A percentile compares a stretch with the other conserved stretches of the same genome.
phyloP scores from a whole-genome alignment of 2,888 invertebrate genomes.

The Xanthorhoe spadicearia region DNA sequence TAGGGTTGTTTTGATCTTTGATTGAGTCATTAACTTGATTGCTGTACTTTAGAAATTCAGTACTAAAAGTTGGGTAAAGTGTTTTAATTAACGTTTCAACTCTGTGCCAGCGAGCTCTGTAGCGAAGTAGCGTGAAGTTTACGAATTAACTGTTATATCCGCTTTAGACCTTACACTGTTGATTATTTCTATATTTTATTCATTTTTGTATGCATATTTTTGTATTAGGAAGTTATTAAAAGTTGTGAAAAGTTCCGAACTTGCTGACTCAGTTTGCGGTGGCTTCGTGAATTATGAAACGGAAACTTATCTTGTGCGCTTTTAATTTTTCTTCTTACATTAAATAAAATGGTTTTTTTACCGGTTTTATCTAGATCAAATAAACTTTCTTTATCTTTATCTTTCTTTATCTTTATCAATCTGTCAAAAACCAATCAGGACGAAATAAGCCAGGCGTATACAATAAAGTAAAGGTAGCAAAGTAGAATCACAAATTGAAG shows the following conservation, averaged over 20 bases:
- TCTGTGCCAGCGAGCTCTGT: slow-evolving; percentile 64
- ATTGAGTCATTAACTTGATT: slow-evolving; percentile 81
- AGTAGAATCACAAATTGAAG: slow-evolving; percentile 22
- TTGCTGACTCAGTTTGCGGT: background rate
- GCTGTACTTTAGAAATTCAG: slow-evolving; percentile 81
- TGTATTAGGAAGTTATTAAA: slow-evolving; percentile 45
- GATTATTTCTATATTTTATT: slow-evolving; percentile 61
- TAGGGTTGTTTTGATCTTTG: slow-evolving; percentile 80
- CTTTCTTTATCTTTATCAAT: slow-evolving; percentile 7
- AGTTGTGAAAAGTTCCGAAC: slow-evolving; percentile 17
- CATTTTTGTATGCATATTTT: slow-evolving; percentile 45
- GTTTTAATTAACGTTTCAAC: slow-evolving; percentile 83
- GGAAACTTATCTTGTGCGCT: slow-evolving; percentile 1
- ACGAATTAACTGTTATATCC: slow-evolving; percentile 81
- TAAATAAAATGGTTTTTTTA: background rate
- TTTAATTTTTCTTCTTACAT: background rate
- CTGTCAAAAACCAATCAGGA: slow-evolving; percentile 23
- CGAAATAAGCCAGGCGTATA: slow-evolving; percentile 9
- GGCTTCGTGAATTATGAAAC: background rate
- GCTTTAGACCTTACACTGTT: slow-evolving; percentile 64
- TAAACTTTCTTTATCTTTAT: no score
- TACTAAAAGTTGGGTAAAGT: slow-evolving; percentile 80
- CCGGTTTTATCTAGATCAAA: slow-evolving; percentile 1
- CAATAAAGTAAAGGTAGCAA: slow-evolving; percentile 19
- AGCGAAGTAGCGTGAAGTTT: slow-evolving; percentile 75